These are phyloP conservation scores for Watsonalla binaria DNA, from an alignment of 2,888 invertebrate species.

Conservation along the genomic window DNA sequence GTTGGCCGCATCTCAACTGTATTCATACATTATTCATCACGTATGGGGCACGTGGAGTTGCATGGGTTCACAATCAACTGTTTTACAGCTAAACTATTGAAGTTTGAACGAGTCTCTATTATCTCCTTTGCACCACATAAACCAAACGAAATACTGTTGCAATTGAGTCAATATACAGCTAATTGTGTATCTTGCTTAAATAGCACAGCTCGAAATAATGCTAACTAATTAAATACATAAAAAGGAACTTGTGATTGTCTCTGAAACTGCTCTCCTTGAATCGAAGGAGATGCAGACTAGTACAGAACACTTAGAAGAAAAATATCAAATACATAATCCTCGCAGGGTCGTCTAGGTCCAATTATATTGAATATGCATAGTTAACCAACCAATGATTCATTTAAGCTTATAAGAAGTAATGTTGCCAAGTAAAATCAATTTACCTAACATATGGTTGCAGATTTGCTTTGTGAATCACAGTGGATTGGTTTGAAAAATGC, in stretches of 20 bases:
- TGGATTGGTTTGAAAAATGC: neutral
- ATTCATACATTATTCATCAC: conserved; percentile 57
- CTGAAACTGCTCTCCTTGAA: neutral
- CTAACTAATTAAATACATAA: neutral
- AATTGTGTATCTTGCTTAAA: neutral
- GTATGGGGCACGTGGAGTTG: conserved; percentile 51
- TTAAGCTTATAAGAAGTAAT: neutral
- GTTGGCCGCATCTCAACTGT: conserved; percentile 32
- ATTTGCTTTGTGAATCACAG: neutral
- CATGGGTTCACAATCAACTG: conserved; percentile 42
- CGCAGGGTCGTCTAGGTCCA: neutral
- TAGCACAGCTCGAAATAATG: neutral
- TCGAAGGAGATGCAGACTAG: neutral
- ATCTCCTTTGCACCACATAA: conserved; percentile 25
- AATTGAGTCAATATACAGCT: conserved; percentile 19
- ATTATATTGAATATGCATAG: neutral
- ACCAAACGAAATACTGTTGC: conserved; percentile 13
- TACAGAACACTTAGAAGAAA: neutral
- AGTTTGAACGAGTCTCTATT: conserved; percentile 31
- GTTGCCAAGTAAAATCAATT: too few relatives aligned
- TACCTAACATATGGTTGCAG: too few relatives aligned
- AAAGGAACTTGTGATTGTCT: neutral
- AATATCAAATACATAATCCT: neutral
- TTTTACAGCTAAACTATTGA: conserved; percentile 45
- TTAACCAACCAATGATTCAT: neutral